Conservation (phyloP, 2,113 vertebrate species). For the Grammomys dolichurus region DNA sequence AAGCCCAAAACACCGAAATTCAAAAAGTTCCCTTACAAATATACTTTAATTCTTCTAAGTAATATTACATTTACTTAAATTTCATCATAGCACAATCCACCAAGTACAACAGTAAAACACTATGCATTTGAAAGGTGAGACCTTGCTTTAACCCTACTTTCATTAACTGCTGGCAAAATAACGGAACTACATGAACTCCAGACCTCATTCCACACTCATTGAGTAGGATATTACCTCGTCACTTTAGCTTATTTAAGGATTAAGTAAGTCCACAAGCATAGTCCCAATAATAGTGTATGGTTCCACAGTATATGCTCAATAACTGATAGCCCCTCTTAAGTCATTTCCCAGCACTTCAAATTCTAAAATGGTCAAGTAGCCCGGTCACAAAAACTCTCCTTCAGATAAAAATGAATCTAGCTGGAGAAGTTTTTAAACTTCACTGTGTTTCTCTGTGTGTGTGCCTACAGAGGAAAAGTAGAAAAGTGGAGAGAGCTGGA, state of each 20-base stretch:
- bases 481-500: not conserved
- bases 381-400: not conserved
- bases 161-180: not conserved
- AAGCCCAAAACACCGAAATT: conserved; percentile 38
- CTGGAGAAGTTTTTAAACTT: not conserved
- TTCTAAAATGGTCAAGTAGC: not conserved
- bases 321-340: conserved; percentile 18
- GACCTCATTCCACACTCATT: not conserved
- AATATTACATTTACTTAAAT: conserved; percentile 37
- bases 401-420: conserved; percentile 16
- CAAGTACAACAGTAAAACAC: conserved; percentile 20
- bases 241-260: not conserved
- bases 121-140: not conserved
- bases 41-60: conserved; percentile 22
- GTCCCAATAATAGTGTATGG: not conserved
- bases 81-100: conserved; percentile 7
- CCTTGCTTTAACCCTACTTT: not conserved
- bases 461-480: not conserved
- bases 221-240: not conserved
- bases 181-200: not conserved
- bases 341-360: not conserved
- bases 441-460: not conserved
- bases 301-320: not conserved
- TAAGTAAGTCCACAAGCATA: not conserved
- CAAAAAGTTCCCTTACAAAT: conserved; percentile 7